Conservation (phyloP, 2,888 invertebrate genomes). For the Drosophila greeni region DNA sequence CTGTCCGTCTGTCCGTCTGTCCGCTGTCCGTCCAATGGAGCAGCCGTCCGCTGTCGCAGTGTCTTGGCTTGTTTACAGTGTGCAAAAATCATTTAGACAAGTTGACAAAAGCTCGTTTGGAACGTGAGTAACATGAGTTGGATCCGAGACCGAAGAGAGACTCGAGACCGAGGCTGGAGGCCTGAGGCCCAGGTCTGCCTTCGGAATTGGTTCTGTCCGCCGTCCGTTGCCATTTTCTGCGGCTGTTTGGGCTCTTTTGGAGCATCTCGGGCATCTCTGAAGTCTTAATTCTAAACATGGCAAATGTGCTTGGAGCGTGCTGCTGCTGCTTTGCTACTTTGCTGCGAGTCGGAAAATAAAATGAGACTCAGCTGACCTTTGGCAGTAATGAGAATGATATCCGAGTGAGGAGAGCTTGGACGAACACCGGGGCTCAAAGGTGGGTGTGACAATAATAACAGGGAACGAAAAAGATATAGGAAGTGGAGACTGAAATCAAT, state of each 20-base stretch:
- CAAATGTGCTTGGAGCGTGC: conserved; percentile 71
- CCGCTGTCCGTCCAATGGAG: conserved; percentile 29
- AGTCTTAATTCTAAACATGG: conserved; percentile 73
- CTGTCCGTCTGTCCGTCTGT: conserved; percentile 22
- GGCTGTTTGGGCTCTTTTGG: conserved; percentile 42
- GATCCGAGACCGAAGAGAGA: conserved; percentile 38
- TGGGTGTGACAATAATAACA: conserved; percentile 10
- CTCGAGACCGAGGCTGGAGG: conserved; percentile 22
- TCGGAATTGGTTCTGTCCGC: conserved; percentile 44
- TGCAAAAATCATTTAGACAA: conserved; percentile 77
- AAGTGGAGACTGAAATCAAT: no score
- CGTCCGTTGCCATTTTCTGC: conserved; percentile 37
- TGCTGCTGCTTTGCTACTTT: conserved; percentile 39
- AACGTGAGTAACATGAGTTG: conserved; percentile 77
- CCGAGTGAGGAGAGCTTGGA: not conserved
- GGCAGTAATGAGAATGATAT: conserved; percentile 57
- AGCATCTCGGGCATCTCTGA: conserved; percentile 49
- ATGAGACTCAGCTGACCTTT: conserved; percentile 57
- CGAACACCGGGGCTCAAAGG: not conserved
- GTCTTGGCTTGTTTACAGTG: conserved; percentile 75
- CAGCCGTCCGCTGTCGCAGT: conserved; percentile 23
- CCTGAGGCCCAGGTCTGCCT: conserved; percentile 44
- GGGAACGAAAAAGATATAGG: no score
- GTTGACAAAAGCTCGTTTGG: conserved; percentile 78
- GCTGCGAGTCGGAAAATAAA: conserved; percentile 49